Base-by-base conservation (phyloP, 2,797 vertebrate genomes). In the Hafferia zeledoni region DNA sequence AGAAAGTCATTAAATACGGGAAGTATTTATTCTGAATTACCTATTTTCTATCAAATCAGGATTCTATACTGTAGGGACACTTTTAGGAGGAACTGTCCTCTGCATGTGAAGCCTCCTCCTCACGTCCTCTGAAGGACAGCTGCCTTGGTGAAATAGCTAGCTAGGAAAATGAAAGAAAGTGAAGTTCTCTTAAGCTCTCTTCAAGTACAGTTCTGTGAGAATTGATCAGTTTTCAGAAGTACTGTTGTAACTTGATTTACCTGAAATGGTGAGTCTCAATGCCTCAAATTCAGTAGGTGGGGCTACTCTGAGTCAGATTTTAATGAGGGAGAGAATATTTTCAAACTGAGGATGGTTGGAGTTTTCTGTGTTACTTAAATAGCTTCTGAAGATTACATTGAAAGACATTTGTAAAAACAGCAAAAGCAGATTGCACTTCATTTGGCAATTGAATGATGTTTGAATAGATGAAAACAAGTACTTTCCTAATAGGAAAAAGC, bases 401-500 rank as follows among this genome's bases (percentile, higher is more conserved):
- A 69, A 89, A 79, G 43, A 83, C 46, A 46, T 59, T 59, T 87
- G 61, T 74, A 64, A 94, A 90, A 91, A 60, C 52, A 91, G 77
- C 17, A 61, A 65, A 89, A 91, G 64, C 37, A 68, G 60, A 46
- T 91, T 87, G 64, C 27, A 16, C n/a, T 83, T 81, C 74, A n/a
- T 27, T 57, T 57, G 63, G 46, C 57, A 81, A n/a, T 53, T 87
- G 52, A 83, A 44, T 84, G 19, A 13, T 39, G 11, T 61, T 80
- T 78, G 33, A 87, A 50, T 65, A 78, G 41, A 46, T 85, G 57
- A 81, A 92, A 91, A n/a, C 56, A 64, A 87, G 31, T 83, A 63
- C 49, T 89, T 94, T 76, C 8, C 63, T 59, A 70, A 44, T 63
- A 44, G 63, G 47, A 63, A 59, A 72, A 82, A 30, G 28, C 35